Evolutionary conservation across 2,888 invertebrate species (phyloP), one percentile per base, ranked within the genome.

Genomic region (Chrysina gloriosa): DNA sequence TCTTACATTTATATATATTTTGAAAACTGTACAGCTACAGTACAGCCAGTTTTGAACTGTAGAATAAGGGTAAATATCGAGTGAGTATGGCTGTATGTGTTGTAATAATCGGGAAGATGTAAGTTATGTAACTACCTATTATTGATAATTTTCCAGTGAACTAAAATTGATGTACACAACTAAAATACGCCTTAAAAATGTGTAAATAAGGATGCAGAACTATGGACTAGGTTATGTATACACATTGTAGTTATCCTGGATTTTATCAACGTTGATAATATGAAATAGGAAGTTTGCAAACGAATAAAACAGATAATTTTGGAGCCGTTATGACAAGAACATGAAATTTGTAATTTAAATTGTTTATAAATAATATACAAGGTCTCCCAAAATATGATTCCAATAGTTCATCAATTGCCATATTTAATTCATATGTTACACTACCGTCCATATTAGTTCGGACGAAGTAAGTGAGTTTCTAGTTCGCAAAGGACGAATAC

Each of bases 101-200:
- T 74, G 94, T 96, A 79, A 94, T 97, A 76, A 95, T 97, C 78
- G 96, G 96, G 50, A 97, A 97, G 96, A 97, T 87, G 96, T 95
- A 85, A 90, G 91, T 89, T 27, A 48, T 48, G 9, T 47, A 25
- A 36, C 21, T n/a, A 5, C n/a, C 25, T 25, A 25, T 11, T 36
- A 7, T 52, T 3, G 7, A 5, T 61, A 45, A 39, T 3, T 47
- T 31, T 16, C 14, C 16, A 2, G 9, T 25, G 4, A 21, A 4
- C 39, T 25, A 3, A 21, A 6, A 31, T 9, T 31, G 31, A 39
- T 4, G 11, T 39, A 2, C 1, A n/a, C 9, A 36, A n/a, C 7
- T 16, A 39, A 9, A 16, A 16, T 6, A 31, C 9, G 7, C 31
- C n/a, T 7, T 21, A 7, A 3, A 23, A 16, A 9, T 1, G 19